A percentile compares a stretch with the other conserved stretches of the same genome.
These are phyloP conservation scores for Tachina lurida DNA, from an alignment of 2,888 invertebrate species.

Conservation along the genomic window DNA sequence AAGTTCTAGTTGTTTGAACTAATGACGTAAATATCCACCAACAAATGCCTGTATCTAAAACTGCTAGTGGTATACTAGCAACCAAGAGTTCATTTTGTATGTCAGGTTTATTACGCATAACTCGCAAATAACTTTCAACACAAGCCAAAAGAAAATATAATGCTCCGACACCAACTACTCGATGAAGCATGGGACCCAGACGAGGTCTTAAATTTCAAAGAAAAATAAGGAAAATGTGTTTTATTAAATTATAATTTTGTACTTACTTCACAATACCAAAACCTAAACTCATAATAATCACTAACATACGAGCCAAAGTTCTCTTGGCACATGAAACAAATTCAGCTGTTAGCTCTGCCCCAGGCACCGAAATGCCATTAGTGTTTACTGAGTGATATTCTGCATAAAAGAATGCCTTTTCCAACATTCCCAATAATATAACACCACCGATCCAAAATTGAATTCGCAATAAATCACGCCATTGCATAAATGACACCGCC, in stretches of 20 bases:
- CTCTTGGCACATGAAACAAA: slow-evolving; percentile 95
- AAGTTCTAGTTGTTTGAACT: slow-evolving; percentile 94
- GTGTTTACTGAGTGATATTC: slow-evolving; percentile 92
- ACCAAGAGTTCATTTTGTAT: slow-evolving; percentile 87
- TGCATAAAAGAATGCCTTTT: slow-evolving; percentile 94
- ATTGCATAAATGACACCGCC: slow-evolving; percentile 91
- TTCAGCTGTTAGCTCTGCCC: slow-evolving; percentile 93
- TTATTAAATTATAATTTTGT: neutral
- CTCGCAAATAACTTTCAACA: slow-evolving; percentile 93
- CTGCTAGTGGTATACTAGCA: slow-evolving; percentile 92
- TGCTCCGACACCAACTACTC: slow-evolving; percentile 92
- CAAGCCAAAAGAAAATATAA: slow-evolving; percentile 92
- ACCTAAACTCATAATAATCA: slow-evolving; percentile 96
- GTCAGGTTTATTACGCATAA: slow-evolving; percentile 86
- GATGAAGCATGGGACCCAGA: slow-evolving; percentile 93
- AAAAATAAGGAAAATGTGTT: neutral
- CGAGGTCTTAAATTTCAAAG: slow-evolving; percentile 86
- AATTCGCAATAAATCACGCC: slow-evolving; percentile 94
- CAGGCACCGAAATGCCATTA: slow-evolving; percentile 86
- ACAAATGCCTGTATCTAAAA: slow-evolving; percentile 93
- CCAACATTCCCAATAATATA: slow-evolving; percentile 92
- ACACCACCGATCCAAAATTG: slow-evolving; percentile 98
- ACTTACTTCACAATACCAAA: slow-evolving; percentile 97
- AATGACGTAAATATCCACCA: slow-evolving; percentile 97
- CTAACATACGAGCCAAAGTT: slow-evolving; percentile 95